Percentiles rank a stretch among this genome's conserved stretches.
phyloP scores from a whole-genome alignment of 2,797 vertebrate genomes.

The Thamnophis elegans region DNA sequence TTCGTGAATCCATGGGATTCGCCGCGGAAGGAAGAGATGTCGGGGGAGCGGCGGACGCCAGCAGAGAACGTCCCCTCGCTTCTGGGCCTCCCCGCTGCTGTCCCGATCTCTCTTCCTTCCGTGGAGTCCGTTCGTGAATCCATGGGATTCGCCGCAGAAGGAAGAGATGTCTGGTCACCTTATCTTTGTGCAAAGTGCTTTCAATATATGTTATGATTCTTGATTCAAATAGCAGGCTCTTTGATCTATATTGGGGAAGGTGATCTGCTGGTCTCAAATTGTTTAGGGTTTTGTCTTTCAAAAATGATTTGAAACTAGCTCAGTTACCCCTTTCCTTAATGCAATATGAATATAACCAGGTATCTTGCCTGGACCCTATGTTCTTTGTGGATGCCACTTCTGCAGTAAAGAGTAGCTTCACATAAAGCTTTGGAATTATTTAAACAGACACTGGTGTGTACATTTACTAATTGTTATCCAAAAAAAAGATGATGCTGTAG shows the following conservation, averaged over 20 bases:
- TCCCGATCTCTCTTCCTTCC: no score
- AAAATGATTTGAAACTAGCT: neutral
- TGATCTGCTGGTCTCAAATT: neutral
- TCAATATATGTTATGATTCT: neutral
- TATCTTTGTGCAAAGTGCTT: neutral
- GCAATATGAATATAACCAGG: neutral
- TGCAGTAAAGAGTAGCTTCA: neutral
- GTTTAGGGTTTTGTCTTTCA: neutral
- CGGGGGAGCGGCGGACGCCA: no score
- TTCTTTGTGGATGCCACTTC: neutral
- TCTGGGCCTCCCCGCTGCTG: no score
- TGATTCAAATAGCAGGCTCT: neutral
- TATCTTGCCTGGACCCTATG: neutral
- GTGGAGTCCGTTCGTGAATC: no score
- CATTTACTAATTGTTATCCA: neutral
- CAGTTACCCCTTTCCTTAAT: neutral
- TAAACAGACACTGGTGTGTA: neutral
- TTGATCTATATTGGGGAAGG: neutral
- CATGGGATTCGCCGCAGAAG: no score
- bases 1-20: no score
- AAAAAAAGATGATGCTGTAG: neutral
- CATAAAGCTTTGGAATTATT: neutral
- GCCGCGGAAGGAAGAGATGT: no score
- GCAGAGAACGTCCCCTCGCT: no score
- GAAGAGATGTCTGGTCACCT: no score